Evolutionary conservation across 1,140 invertebrate species (phyloP), one percentile per base, ranked within the genome.

Genomic region (Tetramorium parvispinum): DNA sequence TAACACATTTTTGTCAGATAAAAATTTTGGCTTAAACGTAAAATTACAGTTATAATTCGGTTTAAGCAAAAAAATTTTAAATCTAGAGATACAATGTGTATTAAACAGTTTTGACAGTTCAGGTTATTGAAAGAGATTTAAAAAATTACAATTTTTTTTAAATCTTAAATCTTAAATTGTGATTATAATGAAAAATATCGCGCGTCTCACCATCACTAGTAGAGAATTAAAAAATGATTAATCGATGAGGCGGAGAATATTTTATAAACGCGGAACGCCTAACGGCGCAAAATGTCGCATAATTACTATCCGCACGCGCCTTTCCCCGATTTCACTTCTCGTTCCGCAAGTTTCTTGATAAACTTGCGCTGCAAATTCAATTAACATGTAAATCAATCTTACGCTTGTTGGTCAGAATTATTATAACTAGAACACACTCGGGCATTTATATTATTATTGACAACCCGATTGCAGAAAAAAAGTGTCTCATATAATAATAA

Each of bases 371-470:
- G 21, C 16, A 59, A 76, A 59, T 76, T 76, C 53, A 76, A 76
- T 76, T 76, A 76, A 24, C 73, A 76, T 76, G 21, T 40, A 76
- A 76, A 59, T 76, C 37, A 76, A 76, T 76, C 53, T 59, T 21
- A 18, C 21, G 73, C 21, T 57, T 24, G 37, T 13, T 59, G 53
- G 10, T 18, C 21, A 37, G n/a, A 11, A 40, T 76, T 46, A 61
- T 59, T 61, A 43, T 59, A 43, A 57, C 3, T 21, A 24, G 8
- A 7, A 21, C 18, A 73, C 27, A 37, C 27, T 27, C 13, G 21
- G 1, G 16, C 10, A 24, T 43, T 76, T 76, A 76, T 59, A 53
- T 53, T 37, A 73, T 61, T 77, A 46, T 61, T 24, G 16, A 11
- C n/a, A n/a, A 76, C 16, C 11, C 5, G 5, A 68, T 13, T 43